A percentile compares a stretch with the other conserved stretches of the same genome.
These are phyloP conservation scores for Papilio polyxenes DNA, from an alignment of 1,140 invertebrate genomes.

Conservation along the genomic window DNA sequence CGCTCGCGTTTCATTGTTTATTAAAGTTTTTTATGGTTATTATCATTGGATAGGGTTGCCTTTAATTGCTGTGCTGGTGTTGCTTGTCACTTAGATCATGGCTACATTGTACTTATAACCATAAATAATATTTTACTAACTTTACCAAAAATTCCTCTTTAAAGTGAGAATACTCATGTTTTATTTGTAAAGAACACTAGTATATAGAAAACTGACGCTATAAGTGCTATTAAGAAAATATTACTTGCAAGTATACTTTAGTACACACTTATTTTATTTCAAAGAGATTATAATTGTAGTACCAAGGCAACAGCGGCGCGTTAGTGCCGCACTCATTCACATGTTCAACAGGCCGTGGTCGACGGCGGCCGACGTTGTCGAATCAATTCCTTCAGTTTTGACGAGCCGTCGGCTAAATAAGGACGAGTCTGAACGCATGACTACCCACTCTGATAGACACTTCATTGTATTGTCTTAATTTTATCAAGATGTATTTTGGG, in stretches of 20 bases:
- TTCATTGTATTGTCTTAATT: constrained; percentile 9
- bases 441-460: background rate
- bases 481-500: background rate
- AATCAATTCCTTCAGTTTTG: constrained; percentile 23
- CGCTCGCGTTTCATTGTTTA: constrained; percentile 61
- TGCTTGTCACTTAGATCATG: background rate
- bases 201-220: background rate
- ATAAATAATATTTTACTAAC: background rate
- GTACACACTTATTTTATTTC: background rate
- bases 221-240: background rate
- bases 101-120: background rate
- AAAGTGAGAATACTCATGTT: background rate
- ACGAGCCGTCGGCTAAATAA: constrained; percentile 18
- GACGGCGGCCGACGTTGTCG: constrained; percentile 2
- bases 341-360: background rate
- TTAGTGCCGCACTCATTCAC: constrained; percentile 21
- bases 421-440: constrained; percentile 13
- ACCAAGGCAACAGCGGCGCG: background rate
- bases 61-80: constrained; percentile 30
- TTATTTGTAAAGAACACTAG: background rate
- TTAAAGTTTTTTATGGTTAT: constrained; percentile 69
- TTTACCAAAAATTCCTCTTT: background rate
- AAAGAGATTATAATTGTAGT: background rate
- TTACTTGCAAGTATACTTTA: background rate
- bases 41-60: constrained; percentile 48